Base-by-base conservation (phyloP, 2,888 invertebrate genomes). In the Patella caerulea region DNA sequence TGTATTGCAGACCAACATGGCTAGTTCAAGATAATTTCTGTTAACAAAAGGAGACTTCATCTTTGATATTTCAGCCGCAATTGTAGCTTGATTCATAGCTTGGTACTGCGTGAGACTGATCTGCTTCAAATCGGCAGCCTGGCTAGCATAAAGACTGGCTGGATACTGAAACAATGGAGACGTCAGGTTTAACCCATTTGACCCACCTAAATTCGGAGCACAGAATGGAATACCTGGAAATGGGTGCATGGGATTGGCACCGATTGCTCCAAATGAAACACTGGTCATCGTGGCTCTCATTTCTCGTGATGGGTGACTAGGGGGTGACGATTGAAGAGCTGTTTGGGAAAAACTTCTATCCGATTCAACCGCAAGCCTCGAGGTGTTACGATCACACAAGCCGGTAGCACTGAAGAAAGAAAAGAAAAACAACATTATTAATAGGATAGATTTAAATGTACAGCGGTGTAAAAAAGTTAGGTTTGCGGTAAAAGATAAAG, bases 1-100 rank as follows among this genome's bases (percentile, higher is more conserved):
- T 19, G 89, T 89, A 79, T 88, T 88, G 72, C 89, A 89, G 3
- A 89, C 89, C n/a, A 89, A 81, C 89, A 89, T 89, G 45, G 89
- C 89, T 12, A 89, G 80, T 74, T 89, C 89, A 3, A 89, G 80
- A 75, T 88, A 88, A 78, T 88, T 88, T 73, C 88, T 80, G 78
- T 88, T 88, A 19, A 87, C 83, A 55, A 88, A 86, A 4, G 89
- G 88, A 9, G 87, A 83, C 79, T 88, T 88, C 52, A 85, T 72
- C 77, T 88, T 89, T 5, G 86, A 84, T 7, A 86, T 76, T 24
- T 88, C 88, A 11, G 83, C 73, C 3, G 86, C 83, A 15, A 83
- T 81, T 24, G 85, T 81, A 2, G 84, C 80, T 52, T 86, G 81
- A 73, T 82, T 84, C 4, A 83, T 77, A 2, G 85, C 82, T 71